phyloP scores from a whole-genome alignment of 2,888 invertebrate genomes.

The Drosophila mercatorum region DNA sequence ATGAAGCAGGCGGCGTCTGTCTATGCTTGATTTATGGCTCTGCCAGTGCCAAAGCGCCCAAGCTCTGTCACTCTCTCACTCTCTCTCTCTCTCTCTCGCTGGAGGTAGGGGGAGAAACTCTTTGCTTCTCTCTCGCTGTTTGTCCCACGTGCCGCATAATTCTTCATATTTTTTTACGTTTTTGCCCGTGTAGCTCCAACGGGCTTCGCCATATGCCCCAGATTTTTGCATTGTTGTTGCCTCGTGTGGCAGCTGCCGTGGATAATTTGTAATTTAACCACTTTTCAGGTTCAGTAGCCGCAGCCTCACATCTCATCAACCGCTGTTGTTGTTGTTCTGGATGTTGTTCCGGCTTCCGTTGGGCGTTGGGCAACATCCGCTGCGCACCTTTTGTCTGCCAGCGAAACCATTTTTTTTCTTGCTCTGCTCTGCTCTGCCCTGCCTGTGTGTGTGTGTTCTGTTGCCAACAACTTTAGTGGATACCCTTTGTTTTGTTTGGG shows the following conservation, averaged over 20 bases:
- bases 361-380: constrained; percentile 69
- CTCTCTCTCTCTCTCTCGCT: background rate
- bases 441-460: background rate
- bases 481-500: constrained; percentile 15
- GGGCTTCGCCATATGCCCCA: constrained; percentile 48
- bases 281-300: constrained; percentile 84
- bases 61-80: background rate
- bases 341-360: constrained; percentile 67
- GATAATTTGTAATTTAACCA: constrained; percentile 85
- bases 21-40: constrained; percentile 76
- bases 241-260: constrained; percentile 72
- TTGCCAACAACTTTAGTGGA: background rate
- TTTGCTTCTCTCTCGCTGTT: background rate
- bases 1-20: constrained; percentile 73
- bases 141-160: constrained; percentile 76
- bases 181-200: constrained; percentile 64
- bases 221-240: constrained; percentile 27
- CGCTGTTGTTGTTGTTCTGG: constrained; percentile 30
- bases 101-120: background rate
- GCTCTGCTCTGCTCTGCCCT: no score
- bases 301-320: constrained; percentile 40
- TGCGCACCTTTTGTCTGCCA: constrained; percentile 65
- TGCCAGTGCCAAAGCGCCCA: background rate
- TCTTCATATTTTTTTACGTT: constrained; percentile 66
- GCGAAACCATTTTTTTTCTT: background rate